phyloP scores from a whole-genome alignment of 2,888 invertebrate genomes.

The Melinaea menophilus region DNA sequence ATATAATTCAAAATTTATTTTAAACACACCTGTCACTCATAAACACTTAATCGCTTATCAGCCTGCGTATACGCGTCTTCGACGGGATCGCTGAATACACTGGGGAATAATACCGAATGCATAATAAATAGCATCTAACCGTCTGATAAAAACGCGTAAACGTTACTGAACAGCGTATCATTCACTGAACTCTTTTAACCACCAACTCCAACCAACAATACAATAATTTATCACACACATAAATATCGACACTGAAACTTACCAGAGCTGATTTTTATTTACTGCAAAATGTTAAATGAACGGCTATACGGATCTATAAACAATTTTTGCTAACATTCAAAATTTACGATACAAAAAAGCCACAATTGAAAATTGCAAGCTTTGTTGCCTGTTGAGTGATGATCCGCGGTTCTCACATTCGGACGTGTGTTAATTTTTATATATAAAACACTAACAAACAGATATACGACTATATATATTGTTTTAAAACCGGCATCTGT shows the following conservation, averaged over 20 bases:
- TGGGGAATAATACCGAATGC: constrained; percentile 56
- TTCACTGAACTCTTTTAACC: constrained; percentile 34
- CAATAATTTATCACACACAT: constrained; percentile 64
- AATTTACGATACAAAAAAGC: constrained; percentile 43
- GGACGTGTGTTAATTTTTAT: constrained; percentile 17
- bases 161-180: constrained; percentile 42
- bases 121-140: constrained; percentile 58
- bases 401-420: constrained; percentile 32
- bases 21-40: constrained; percentile 52
- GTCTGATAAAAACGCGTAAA: constrained; percentile 61
- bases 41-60: constrained; percentile 32
- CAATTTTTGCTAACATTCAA: constrained; percentile 53
- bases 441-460: constrained; percentile 6
- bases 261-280: constrained; percentile 63
- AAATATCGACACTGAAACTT: constrained; percentile 63
- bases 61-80: constrained; percentile 53
- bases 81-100: constrained; percentile 48
- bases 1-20: constrained; percentile 16
- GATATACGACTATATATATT: constrained; percentile 7
- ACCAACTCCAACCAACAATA: constrained; percentile 53
- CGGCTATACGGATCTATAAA: constrained; percentile 44
- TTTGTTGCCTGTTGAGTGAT: constrained; percentile 33
- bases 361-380: constrained; percentile 36
- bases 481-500: constrained; percentile 10
- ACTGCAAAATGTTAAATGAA: constrained; percentile 51